Conservation (phyloP, 2,797 vertebrate species). For the Ceryle rudis region DNA sequence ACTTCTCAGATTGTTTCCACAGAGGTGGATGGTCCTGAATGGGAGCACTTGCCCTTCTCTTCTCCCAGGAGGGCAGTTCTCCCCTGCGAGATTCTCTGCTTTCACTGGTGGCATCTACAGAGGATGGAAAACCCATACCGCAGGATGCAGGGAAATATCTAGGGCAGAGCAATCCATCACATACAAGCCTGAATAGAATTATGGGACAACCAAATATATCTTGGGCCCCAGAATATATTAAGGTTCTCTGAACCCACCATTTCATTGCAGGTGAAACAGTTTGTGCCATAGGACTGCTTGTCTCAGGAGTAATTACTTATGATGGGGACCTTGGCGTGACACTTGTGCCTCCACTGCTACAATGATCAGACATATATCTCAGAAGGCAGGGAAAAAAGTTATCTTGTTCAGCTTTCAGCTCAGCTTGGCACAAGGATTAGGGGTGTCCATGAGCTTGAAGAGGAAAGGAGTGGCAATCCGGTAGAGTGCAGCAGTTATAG, state of each 20-base stretch:
- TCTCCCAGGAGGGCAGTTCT: background rate
- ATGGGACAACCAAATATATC: background rate
- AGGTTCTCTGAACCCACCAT: background rate
- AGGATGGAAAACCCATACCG: background rate
- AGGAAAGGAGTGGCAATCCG: background rate
- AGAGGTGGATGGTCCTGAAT: background rate
- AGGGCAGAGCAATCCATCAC: background rate
- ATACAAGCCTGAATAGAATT: background rate
- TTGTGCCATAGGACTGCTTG: background rate
- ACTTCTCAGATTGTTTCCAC: background rate
- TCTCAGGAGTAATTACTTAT: background rate
- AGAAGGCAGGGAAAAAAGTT: background rate
- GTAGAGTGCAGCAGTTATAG: fast-evolving
- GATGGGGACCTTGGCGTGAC: background rate
- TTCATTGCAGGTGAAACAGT: background rate
- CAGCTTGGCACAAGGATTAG: background rate
- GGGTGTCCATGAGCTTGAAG: background rate
- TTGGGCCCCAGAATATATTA: background rate
- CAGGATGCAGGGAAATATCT: background rate
- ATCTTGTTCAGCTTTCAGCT: background rate
- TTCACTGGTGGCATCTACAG: background rate
- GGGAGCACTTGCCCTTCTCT: background rate
- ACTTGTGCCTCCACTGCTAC: background rate
- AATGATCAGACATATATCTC: background rate
- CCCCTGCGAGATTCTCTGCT: background rate